phyloP scores from a whole-genome alignment of 2,888 invertebrate species.

The Drosophila imparisetae region DNA sequence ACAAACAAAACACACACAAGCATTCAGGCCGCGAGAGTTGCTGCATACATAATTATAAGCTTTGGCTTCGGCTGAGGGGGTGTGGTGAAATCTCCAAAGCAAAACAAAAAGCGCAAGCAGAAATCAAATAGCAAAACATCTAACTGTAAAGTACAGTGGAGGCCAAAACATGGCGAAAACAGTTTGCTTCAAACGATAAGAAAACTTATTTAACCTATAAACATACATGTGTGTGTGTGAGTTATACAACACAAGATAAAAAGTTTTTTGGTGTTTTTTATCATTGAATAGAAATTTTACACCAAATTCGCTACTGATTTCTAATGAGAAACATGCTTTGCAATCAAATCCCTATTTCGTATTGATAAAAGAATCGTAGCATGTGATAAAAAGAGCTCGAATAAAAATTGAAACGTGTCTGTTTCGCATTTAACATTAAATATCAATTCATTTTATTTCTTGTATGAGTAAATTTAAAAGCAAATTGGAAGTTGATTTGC shows the following conservation, averaged over 20 bases:
- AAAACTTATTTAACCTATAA: background rate
- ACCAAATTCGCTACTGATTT: background rate
- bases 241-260: background rate
- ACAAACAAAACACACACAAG: constrained; percentile 1
- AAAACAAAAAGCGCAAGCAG: constrained; percentile 61
- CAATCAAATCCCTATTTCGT: background rate
- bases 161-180: constrained; percentile 57
- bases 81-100: constrained; percentile 54
- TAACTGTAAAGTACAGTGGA: constrained; percentile 70
- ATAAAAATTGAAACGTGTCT: background rate
- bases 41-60: constrained; percentile 53
- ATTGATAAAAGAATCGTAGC: background rate
- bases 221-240: background rate
- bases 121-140: constrained; percentile 35
- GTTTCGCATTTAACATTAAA: background rate
- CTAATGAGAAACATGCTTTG: background rate
- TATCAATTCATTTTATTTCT: background rate
- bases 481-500: constrained; percentile 14
- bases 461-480: background rate
- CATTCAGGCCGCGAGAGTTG: constrained; percentile 52
- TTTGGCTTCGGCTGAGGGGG: constrained; percentile 38
- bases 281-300: background rate
- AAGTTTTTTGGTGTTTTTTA: background rate
- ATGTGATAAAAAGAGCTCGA: background rate
- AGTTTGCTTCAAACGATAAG: constrained; percentile 6